A percentile compares a stretch with the other conserved stretches of the same genome.
Conservation (phyloP, 2,888 invertebrate species). For the Leptinotarsa tumamoca region DNA sequence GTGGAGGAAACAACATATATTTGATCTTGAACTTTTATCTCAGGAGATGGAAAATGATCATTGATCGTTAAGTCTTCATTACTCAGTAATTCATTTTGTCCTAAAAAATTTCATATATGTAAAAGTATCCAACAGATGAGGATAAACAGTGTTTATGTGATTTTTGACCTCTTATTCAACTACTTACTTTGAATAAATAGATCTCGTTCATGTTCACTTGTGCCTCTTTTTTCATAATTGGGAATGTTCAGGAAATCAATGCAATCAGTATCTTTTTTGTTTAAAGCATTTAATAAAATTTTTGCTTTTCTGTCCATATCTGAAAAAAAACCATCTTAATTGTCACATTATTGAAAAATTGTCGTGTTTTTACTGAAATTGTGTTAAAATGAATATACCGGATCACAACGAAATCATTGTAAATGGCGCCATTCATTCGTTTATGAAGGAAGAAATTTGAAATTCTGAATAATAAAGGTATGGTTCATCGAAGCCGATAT, state of each 20-base stretch:
- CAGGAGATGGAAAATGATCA: conserved; percentile 15
- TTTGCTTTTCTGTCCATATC: conserved; percentile 3
- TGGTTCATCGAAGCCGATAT: too few relatives aligned
- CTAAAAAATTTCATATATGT: conserved; percentile 2
- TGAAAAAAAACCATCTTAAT: neutral
- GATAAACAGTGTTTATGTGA: neutral
- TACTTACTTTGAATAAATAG: conserved; percentile 8
- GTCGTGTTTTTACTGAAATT: too few relatives aligned
- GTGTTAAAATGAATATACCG: too few relatives aligned
- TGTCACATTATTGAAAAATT: too few relatives aligned
- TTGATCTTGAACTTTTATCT: conserved; percentile 17
- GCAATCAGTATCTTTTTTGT: neutral
- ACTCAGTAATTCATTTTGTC: conserved; percentile 14
- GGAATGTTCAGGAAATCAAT: conserved; percentile 1
- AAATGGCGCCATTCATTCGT: too few relatives aligned
- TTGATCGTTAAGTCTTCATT: conserved; percentile 9
- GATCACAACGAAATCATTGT: too few relatives aligned
- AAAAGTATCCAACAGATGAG: conserved; percentile 3
- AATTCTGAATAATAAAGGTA: too few relatives aligned
- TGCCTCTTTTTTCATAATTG: neutral
- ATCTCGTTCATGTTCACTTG: neutral
- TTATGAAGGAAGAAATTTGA: too few relatives aligned
- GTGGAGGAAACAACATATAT: conserved; percentile 4
- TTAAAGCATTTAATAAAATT: neutral
- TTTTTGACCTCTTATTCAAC: neutral